A percentile compares a stretch with the other conserved stretches of the same genome.
Evolutionary conservation across 2,113 vertebrate genomes (phyloP).

Genomic region (Callionymus lyra): DNA sequence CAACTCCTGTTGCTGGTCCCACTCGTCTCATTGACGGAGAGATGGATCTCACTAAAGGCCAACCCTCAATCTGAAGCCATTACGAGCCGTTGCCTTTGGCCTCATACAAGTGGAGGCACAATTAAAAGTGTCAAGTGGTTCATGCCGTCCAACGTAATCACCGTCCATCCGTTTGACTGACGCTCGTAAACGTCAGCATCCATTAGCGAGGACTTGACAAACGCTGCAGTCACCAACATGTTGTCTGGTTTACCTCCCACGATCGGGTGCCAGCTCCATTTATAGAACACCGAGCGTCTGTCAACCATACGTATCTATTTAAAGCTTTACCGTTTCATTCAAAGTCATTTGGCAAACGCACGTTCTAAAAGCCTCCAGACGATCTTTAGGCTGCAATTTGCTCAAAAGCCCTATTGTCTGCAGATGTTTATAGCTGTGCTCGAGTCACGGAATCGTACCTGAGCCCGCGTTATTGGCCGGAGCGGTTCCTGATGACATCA

Average conservation of each 20-base stretch:
- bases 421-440: no score
- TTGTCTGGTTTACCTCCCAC: conserved; percentile 30
- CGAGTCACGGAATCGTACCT: no score
- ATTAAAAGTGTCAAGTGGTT: conserved; percentile 29
- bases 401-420: no score
- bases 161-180: conserved; percentile 21
- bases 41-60: no score
- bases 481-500: no score
- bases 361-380: conserved; percentile 23
- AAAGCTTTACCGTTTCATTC: conserved; percentile 12
- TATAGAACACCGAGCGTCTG: conserved; percentile 42
- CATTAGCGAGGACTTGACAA: conserved; percentile 15
- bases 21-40: no score
- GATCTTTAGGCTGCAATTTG: no score
- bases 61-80: conserved; percentile 2
- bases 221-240: conserved; percentile 26
- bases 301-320: conserved; percentile 11
- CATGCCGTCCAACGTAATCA: conserved; percentile 25
- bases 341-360: conserved; percentile 12
- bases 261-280: conserved; percentile 18
- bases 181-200: conserved; percentile 22
- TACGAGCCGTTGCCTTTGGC: conserved; percentile 3
- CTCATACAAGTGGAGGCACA: conserved; percentile 14
- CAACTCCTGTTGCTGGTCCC: no score
- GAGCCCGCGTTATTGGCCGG: no score